Evolutionary conservation across 2,888 invertebrate species (phyloP).

Genomic region (Agapostemon virescens): DNA sequence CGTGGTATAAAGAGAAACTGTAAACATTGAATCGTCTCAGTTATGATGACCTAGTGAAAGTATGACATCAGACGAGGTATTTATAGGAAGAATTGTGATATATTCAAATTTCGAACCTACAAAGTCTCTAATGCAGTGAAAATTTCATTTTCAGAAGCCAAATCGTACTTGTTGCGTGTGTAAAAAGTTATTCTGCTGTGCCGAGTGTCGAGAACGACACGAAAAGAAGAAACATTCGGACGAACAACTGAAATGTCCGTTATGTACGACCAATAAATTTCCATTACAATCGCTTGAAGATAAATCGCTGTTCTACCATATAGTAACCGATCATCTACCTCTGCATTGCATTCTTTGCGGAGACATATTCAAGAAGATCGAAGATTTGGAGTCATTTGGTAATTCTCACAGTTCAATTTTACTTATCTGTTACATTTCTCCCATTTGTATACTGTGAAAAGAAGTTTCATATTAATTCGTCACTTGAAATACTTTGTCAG

Average conservation of each 20-base stretch:
- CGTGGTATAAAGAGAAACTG: conserved; percentile 18
- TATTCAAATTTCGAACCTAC: background rate
- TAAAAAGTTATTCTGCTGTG: conserved; percentile 74
- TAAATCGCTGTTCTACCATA: conserved; percentile 67
- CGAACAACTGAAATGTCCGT: conserved; percentile 67
- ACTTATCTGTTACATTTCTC: background rate
- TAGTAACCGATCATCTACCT: conserved; percentile 73
- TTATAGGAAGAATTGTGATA: conserved; percentile 29
- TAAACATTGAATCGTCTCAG: conserved; percentile 55
- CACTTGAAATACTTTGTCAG: background rate
- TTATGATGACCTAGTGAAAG: conserved; percentile 33
- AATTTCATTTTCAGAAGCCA: conserved; percentile 54
- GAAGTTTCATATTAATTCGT: background rate
- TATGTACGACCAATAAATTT: conserved; percentile 69
- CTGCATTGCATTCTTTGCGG: conserved; percentile 72
- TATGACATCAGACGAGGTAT: conserved; percentile 53
- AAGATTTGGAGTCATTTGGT: conserved; percentile 67
- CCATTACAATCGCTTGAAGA: conserved; percentile 66
- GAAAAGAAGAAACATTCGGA: conserved; percentile 69
- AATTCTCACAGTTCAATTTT: conserved; percentile 12
- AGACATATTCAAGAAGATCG: conserved; percentile 61
- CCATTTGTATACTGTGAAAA: background rate
- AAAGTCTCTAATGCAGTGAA: background rate
- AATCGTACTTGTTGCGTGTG: conserved; percentile 71
- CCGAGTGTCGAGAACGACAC: conserved; percentile 71